These are phyloP conservation scores for Xenopus petersii DNA, from an alignment of 2,797 vertebrate genomes.

Conservation along the genomic window DNA sequence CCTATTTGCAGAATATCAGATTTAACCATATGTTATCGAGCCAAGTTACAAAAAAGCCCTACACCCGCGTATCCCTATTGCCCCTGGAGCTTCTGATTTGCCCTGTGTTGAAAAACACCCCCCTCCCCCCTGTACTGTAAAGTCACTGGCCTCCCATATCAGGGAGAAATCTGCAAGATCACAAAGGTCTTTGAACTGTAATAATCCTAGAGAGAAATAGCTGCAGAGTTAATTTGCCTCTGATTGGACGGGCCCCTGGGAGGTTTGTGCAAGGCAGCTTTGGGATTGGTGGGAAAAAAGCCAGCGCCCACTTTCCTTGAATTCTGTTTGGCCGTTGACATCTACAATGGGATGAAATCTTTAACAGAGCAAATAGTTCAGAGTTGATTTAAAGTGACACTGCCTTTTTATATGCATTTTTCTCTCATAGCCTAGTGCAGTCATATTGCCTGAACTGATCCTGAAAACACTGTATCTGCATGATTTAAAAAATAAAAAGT, in stretches of 20 bases:
- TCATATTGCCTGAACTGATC: background rate
- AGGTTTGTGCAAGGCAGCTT: background rate
- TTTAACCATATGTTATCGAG: background rate
- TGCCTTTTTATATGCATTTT: background rate
- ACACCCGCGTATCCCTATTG: background rate
- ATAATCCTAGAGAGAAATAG: background rate
- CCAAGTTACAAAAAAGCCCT: background rate
- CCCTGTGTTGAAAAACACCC: background rate
- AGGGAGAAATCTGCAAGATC: background rate
- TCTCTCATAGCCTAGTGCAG: background rate
- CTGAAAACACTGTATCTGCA: no score
- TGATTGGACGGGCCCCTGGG: constrained; percentile 51
- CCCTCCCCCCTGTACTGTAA: no score
- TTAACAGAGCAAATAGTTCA: background rate
- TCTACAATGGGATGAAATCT: background rate
- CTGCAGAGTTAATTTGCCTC: background rate
- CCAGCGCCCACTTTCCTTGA: constrained; percentile 8
- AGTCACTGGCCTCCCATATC: background rate
- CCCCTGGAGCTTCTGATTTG: background rate
- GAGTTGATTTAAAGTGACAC: background rate
- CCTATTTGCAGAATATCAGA: background rate
- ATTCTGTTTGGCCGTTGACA: background rate
- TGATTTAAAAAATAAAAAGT: no score
- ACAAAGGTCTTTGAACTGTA: background rate
- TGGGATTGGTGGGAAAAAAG: constrained; percentile 49